Conservation (phyloP, 2,888 invertebrate species). For the Melinaea menophilus region DNA sequence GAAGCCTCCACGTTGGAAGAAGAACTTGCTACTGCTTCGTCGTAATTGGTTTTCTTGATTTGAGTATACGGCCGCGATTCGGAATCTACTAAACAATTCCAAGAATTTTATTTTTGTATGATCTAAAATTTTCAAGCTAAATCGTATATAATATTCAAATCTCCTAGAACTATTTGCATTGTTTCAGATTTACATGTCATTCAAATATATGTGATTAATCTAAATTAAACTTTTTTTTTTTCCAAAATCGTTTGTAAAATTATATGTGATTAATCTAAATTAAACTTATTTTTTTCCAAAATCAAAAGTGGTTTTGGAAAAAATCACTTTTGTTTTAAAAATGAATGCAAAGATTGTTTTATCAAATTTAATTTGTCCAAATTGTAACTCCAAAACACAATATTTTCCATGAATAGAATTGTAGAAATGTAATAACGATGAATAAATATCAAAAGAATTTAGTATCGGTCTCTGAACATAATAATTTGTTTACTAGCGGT, state of each 20-base stretch:
- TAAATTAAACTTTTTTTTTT: no score
- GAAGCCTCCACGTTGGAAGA: slow-evolving; percentile 78
- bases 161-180: no score
- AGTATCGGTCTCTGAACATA: slow-evolving; percentile 21
- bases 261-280: no score
- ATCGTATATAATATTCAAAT: no score
- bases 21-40: slow-evolving; percentile 62
- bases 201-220: no score
- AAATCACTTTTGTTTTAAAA: no score
- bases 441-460: slow-evolving; percentile 15
- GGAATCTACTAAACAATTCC: slow-evolving; percentile 76
- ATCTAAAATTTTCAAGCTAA: background rate
- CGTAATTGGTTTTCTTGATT: slow-evolving; percentile 94
- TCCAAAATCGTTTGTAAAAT: no score
- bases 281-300: no score
- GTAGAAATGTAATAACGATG: slow-evolving; percentile 21
- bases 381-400: background rate
- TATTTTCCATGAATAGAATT: slow-evolving; percentile 21
- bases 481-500: slow-evolving; percentile 23
- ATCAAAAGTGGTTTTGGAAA: no score
- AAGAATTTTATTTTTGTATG: background rate
- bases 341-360: no score
- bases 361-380: slow-evolving; percentile 3
- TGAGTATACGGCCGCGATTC: slow-evolving; percentile 95
- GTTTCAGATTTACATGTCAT: no score